phyloP scores from a whole-genome alignment of 2,797 vertebrate genomes.

The Helarctos malayanus region DNA sequence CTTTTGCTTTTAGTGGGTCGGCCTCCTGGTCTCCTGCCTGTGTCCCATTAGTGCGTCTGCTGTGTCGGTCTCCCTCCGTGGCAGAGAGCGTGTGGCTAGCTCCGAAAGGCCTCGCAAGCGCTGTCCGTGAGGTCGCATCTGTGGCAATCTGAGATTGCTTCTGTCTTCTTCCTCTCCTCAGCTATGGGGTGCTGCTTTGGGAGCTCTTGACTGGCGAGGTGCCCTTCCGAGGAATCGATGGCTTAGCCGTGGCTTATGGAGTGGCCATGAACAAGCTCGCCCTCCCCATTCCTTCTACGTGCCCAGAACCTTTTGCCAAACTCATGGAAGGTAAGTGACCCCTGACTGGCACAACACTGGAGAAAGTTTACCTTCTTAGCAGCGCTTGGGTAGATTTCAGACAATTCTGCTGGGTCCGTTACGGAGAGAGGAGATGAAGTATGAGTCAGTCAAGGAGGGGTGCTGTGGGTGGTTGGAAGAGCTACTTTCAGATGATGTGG shows the following conservation, averaged over 20 bases:
- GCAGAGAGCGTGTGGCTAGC: background rate
- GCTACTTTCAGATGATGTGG: background rate
- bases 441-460: background rate
- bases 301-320: constrained; percentile 96
- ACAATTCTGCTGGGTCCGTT: background rate
- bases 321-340: constrained; percentile 97
- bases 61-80: background rate
- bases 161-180: constrained; percentile 83
- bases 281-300: constrained; percentile 97
- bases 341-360: background rate
- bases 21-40: background rate
- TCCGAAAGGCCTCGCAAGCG: background rate
- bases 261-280: constrained; percentile 99
- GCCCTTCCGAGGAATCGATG: constrained; percentile 97
- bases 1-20: background rate
- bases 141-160: background rate
- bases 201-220: constrained; percentile 98
- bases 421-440: background rate
- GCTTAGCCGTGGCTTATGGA: constrained; percentile 97
- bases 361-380: background rate
- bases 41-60: accelerated
- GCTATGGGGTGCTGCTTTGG: constrained; percentile 98
- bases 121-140: background rate
- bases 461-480: background rate
- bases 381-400: background rate